Percentiles rank a stretch among this genome's conserved stretches.
These are phyloP conservation scores for Colostygia pectinataria DNA, from an alignment of 2,888 invertebrate species.

Conservation along the genomic window DNA sequence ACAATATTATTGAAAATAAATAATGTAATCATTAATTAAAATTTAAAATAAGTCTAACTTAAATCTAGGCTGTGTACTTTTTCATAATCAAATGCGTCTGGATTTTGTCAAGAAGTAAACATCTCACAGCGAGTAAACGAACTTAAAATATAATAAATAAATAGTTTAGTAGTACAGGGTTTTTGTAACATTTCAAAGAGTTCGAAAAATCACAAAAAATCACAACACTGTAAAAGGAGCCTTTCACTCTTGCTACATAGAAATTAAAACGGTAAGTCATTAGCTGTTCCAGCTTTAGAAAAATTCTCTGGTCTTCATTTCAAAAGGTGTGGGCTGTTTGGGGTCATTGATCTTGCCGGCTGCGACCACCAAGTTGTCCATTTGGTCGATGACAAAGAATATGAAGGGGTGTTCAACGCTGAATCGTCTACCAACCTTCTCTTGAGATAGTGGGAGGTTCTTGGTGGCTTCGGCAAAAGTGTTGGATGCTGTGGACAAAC, in stretches of 20 bases:
- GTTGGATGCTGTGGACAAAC: slow-evolving; percentile 47
- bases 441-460: slow-evolving; percentile 55
- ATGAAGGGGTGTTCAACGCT: slow-evolving; percentile 84
- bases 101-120: slow-evolving; percentile 53
- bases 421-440: slow-evolving; percentile 59
- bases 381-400: slow-evolving; percentile 84
- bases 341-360: slow-evolving; percentile 84
- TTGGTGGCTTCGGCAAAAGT: slow-evolving; percentile 51
- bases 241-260: background rate
- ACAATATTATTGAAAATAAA: slow-evolving; percentile 49
- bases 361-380: slow-evolving; percentile 82
- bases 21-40: slow-evolving; percentile 65
- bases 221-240: slow-evolving; percentile 3
- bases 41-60: slow-evolving; percentile 55
- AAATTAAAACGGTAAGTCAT: background rate
- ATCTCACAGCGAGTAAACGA: slow-evolving; percentile 47
- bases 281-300: slow-evolving; percentile 6
- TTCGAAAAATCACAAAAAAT: slow-evolving; percentile 19
- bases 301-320: slow-evolving; percentile 42
- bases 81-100: slow-evolving; percentile 82
- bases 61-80: slow-evolving; percentile 79
- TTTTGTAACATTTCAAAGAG: slow-evolving; percentile 21
- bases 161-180: slow-evolving; percentile 29
- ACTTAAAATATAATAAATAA: slow-evolving; percentile 31
- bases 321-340: slow-evolving; percentile 55